Evolutionary conservation across 2,888 invertebrate genomes (phyloP).

Genomic region (Pheosia tremula): DNA sequence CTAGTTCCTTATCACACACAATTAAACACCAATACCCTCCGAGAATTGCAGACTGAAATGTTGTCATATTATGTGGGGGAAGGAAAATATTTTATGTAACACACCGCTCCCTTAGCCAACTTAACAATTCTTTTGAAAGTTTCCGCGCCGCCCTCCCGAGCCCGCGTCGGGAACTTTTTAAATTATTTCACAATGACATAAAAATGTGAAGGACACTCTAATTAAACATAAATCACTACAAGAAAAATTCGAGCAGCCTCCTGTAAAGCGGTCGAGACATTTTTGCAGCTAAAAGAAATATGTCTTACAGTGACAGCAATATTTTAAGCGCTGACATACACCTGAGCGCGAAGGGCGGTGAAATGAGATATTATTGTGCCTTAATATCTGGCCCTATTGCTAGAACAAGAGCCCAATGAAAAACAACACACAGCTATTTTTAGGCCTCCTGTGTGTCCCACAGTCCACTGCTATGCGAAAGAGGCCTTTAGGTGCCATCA

Average conservation of each 20-base stretch:
- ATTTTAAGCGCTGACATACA: constrained; percentile 70
- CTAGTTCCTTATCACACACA: constrained; percentile 45
- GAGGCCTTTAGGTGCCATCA: no score
- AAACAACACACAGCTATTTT: no score
- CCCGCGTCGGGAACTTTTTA: constrained; percentile 51
- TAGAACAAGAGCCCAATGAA: no score
- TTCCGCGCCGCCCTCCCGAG: constrained; percentile 42
- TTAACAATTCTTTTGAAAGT: constrained; percentile 57
- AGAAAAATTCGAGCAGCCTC: constrained; percentile 60
- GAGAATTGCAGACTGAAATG: constrained; percentile 22
- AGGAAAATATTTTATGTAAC: constrained; percentile 39
- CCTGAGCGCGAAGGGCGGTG: constrained; percentile 66
- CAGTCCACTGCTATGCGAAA: no score
- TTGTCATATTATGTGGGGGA: constrained; percentile 24
- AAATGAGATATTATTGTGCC: constrained; percentile 62
- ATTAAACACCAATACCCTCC: constrained; percentile 16
- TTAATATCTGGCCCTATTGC: background rate
- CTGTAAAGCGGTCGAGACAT: constrained; percentile 63
- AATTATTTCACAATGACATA: constrained; percentile 61
- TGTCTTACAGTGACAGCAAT: constrained; percentile 73
- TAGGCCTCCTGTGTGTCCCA: no score
- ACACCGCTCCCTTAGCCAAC: constrained; percentile 40
- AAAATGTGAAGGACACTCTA: constrained; percentile 69
- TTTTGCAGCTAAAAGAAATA: constrained; percentile 71
- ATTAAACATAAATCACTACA: constrained; percentile 78